Base-by-base conservation (phyloP, 2,888 invertebrate species). In the Muscina levida region DNA sequence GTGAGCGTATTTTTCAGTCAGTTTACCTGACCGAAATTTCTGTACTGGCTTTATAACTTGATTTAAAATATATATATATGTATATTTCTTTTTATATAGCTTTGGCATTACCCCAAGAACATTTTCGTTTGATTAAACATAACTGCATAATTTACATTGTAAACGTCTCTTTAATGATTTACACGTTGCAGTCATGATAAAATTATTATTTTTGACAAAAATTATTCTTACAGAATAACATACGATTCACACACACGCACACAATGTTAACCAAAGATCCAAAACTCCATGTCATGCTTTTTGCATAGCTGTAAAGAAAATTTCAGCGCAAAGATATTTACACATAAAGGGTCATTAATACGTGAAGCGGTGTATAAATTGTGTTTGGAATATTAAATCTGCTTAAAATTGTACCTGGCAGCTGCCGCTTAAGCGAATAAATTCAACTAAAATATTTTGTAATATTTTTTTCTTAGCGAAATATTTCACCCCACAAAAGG, bases 341-440 rank as follows among this genome's bases (percentile, higher is more conserved):
- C 75, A 73, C 72, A 72, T 53, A 51, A 62, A 24, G 79, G 72
- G 75, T 83, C 76, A 78, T 83, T 80, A 78, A 71, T 73, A 83
- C 83, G 82, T 83, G 82, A 77, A 82, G 83, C 83, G 78, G 83
- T 83, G 82, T 65, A 65, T 67, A 46, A 26, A 51, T n/a, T 74
- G 73, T 78, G 83, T 51, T 46, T 48, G 71, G 83, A 80, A 83
- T 83, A 70, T 46, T 72, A 67, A 83, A 59, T 17, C 59, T 19
- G 13, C 42, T 19, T 37, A 13, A 62, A 11, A 62, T 39, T n/a
- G 26, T 46, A 46, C 46, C 5, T 2, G 4, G n/a, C 2, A 4
- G 31, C 26, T 31, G 31, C n/a, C 57, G 57, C 15, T 31, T 57
- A 31, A 31, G 57, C 31, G 31, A 57, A 57, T 57, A 57, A 57